phyloP scores from a whole-genome alignment of 2,888 invertebrate genomes.

The Lasioglossum vierecki region DNA sequence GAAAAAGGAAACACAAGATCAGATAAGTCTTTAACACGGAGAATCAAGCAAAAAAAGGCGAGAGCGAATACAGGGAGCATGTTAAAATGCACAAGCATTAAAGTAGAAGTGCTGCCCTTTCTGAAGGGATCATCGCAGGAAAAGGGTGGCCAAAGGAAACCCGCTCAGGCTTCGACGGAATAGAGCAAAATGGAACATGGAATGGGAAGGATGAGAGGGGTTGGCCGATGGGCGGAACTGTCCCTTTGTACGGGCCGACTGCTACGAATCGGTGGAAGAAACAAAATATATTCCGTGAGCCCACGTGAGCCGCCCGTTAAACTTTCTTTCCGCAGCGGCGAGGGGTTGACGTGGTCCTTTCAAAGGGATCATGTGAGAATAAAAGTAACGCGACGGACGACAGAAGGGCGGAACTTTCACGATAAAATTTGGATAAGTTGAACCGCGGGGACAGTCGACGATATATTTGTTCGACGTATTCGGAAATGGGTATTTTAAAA shows the following conservation, averaged over 20 bases:
- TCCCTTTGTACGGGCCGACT: conserved; percentile 11
- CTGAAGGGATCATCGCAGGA: conserved; percentile 10
- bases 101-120: neutral
- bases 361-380: conserved; percentile 59
- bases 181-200: conserved; percentile 24
- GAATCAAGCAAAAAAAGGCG: neutral
- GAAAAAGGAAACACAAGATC: neutral
- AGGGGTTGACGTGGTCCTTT: conserved; percentile 59
- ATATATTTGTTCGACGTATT: conserved; percentile 17
- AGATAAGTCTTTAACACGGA: neutral
- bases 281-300: conserved; percentile 54
- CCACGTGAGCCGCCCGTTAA: conserved; percentile 62
- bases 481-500: conserved; percentile 38
- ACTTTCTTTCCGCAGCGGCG: conserved; percentile 68
- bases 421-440: conserved; percentile 37
- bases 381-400: conserved; percentile 3
- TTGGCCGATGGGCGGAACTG: neutral
- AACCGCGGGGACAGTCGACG: neutral
- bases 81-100: neutral
- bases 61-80: neutral
- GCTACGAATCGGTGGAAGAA: conserved; percentile 33
- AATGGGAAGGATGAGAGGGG: conserved; percentile 8
- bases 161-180: conserved; percentile 26
- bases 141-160: conserved; percentile 27
- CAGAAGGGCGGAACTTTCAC: neutral